Base-by-base conservation (phyloP, 2,797 vertebrate genomes). In the Otus scops region DNA sequence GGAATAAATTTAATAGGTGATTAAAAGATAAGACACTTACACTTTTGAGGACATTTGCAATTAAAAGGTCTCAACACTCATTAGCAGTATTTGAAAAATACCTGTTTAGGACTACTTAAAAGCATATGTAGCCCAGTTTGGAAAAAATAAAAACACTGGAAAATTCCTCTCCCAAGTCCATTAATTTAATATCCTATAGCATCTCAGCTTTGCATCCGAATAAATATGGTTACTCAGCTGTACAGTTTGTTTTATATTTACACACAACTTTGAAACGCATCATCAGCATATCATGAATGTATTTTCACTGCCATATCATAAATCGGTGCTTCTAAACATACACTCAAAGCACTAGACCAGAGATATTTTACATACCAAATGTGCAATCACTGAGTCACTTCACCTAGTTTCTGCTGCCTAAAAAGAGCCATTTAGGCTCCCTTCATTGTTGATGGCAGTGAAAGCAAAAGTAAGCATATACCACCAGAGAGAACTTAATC, bases 351-450 rank as follows among this genome's bases (percentile, higher is more conserved):
- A 77, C 64, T 45, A 85, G 71, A 88, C 22, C 38, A 77, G 71
- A 85, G 75, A 21, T 60, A 77, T 21, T 94, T 93, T 88, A 92
- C 67, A 92, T 70, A 85, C 20, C 51, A 80, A 93, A 93, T 53
- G 61, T 53, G 64, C 53, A 95, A 83, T 60, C 75, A 93, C 19
- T 13, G 73, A 95, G 82, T 88, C 82, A 94, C 39, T 94, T 95
- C 73, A 85, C 76, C 70, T 60, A 63, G 43, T 48, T 88, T 88
- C 81, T 85, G 64, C 68, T 85, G 73, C 68, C 51, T 77, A 45
- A 70, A 87, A 73, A 73, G 53, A 80, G 51, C 20, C 5, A 89
- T 80, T 94, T 63, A 70, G 18, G 45, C 32, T 89, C 28, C 13
- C 45, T 74, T 83, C 70, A 83, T 26, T 81, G 82, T 64, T 71